Conservation (phyloP, 2,113 vertebrate species). For the Hemicordylus capensis region DNA sequence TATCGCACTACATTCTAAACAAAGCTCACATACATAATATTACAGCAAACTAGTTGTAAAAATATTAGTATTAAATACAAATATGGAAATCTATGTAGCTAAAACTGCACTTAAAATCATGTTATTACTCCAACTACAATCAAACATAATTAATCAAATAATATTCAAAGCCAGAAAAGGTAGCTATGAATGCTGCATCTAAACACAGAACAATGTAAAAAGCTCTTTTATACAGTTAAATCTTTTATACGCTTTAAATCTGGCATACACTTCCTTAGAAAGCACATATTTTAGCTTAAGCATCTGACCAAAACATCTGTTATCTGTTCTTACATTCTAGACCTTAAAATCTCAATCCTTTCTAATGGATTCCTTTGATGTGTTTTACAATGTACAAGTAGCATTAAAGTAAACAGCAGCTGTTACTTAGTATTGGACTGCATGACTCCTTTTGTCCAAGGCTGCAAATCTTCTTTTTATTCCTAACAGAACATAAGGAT, state of each 20-base stretch:
- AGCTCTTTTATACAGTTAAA: slow-evolving; percentile 30
- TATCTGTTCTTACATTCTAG: slow-evolving; percentile 58
- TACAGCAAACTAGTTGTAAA: not conserved
- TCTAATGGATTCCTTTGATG: slow-evolving; percentile 22
- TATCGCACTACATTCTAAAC: too few species aligned
- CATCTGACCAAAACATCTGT: slow-evolving; percentile 74
- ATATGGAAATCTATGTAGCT: not conserved
- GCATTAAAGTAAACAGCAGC: slow-evolving; percentile 48
- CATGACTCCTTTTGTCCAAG: slow-evolving; percentile 49
- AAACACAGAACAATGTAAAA: slow-evolving; percentile 5
- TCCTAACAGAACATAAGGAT: slow-evolving; percentile 61
- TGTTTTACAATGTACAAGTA: slow-evolving; percentile 57
- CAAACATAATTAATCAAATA: slow-evolving; percentile 3
- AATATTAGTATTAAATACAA: not conserved
- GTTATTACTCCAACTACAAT: not conserved
- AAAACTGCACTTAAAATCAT: not conserved
- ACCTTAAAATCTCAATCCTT: slow-evolving; percentile 45
- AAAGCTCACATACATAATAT: not conserved
- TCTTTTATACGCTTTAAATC: too few species aligned
- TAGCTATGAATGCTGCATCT: slow-evolving; percentile 25
- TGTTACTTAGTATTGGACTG: slow-evolving; percentile 46
- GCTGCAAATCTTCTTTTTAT: slow-evolving; percentile 65
- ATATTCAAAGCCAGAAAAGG: not conserved
- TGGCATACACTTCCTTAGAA: slow-evolving; percentile 54
- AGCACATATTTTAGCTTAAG: slow-evolving; percentile 53